phyloP scores from a whole-genome alignment of 2,888 invertebrate species.

The Hermaeophaga mercurialis region DNA sequence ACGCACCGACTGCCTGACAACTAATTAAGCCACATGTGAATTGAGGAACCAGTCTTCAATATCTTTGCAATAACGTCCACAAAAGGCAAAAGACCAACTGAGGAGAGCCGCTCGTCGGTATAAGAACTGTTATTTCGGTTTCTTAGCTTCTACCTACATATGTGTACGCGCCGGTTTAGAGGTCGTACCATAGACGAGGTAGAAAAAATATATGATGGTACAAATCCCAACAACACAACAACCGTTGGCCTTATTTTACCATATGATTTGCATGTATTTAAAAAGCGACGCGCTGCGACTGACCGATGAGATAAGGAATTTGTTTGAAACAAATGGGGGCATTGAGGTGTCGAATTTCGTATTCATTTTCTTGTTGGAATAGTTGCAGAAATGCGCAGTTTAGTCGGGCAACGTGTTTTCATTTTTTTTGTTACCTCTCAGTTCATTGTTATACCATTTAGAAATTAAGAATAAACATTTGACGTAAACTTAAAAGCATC shows the following conservation, averaged over 20 bases:
- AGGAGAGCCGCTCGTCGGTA: conserved; percentile 1
- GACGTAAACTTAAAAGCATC: too few species aligned
- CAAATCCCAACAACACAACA: conserved; percentile 7
- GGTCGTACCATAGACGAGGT: conserved; percentile 15
- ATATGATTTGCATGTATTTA: conserved; percentile 23
- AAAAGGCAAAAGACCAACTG: background rate
- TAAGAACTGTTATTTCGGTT: conserved; percentile 20
- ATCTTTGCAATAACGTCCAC: background rate
- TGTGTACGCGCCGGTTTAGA: conserved; percentile 14
- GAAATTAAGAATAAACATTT: too few species aligned
- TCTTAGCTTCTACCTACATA: conserved; percentile 18
- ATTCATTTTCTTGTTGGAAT: too few species aligned
- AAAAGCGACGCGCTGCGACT: conserved; percentile 8
- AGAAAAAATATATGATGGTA: conserved; percentile 20
- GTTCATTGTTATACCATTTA: too few species aligned
- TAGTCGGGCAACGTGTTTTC: too few species aligned
- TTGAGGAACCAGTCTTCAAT: too few species aligned
- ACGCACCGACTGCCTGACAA: too few species aligned
- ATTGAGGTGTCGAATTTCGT: background rate
- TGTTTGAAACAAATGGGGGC: background rate
- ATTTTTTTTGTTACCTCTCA: too few species aligned
- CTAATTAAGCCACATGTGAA: too few species aligned
- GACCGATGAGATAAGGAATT: background rate
- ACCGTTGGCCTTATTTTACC: conserved; percentile 14
- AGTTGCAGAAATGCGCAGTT: too few species aligned